phyloP scores from a whole-genome alignment of 2,113 vertebrate genomes.

The Butorides virescens region DNA sequence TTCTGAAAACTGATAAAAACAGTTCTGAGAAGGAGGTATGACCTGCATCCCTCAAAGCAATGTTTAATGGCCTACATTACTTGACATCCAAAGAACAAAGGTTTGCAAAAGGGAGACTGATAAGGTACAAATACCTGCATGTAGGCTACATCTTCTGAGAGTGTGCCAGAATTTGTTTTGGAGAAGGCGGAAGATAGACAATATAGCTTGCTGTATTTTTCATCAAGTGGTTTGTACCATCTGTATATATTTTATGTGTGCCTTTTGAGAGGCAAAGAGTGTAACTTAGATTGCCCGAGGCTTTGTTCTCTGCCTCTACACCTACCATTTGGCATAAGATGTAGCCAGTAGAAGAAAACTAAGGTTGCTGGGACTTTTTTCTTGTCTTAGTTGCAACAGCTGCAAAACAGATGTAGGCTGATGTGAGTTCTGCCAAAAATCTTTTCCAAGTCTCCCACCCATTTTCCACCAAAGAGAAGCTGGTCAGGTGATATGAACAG shows the following conservation, averaged over 20 bases:
- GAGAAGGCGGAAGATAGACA: background rate
- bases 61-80: constrained; percentile 63
- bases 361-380: constrained; percentile 18
- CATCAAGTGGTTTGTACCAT: constrained; percentile 59
- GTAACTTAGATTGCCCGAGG: constrained; percentile 44
- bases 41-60: constrained; percentile 52
- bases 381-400: constrained; percentile 75
- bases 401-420: constrained; percentile 76
- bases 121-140: constrained; percentile 52
- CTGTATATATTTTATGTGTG: constrained; percentile 67
- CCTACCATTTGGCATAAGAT: constrained; percentile 74
- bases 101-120: constrained; percentile 40
- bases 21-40: constrained; percentile 41
- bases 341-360: constrained; percentile 64
- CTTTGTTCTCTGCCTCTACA: constrained; percentile 66
- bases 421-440: constrained; percentile 69
- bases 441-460: constrained; percentile 65
- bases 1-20: constrained; percentile 57
- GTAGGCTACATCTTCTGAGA: constrained; percentile 56
- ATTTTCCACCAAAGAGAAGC: constrained; percentile 71
- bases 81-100: constrained; percentile 63
- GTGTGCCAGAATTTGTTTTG: constrained; percentile 15
- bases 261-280: constrained; percentile 53
- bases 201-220: constrained; percentile 59
- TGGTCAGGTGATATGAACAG: constrained; percentile 42